phyloP scores from a whole-genome alignment of 2,797 vertebrate species.

The Sebastes itinus region DNA sequence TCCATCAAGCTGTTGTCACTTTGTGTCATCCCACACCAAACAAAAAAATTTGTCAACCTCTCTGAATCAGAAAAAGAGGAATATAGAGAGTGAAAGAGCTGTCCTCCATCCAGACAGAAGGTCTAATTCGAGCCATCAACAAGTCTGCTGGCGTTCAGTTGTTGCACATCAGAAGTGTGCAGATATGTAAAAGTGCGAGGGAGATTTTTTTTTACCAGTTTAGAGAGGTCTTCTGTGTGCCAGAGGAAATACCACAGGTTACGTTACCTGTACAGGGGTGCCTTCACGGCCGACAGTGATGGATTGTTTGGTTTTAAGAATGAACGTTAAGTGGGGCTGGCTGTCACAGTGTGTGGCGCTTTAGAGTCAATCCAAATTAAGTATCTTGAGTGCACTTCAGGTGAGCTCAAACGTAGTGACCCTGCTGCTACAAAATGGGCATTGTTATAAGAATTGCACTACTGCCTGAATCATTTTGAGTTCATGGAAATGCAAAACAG shows the following conservation, averaged over 20 bases:
- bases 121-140: background rate
- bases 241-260: slow-evolving; percentile 34
- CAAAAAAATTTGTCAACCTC: background rate
- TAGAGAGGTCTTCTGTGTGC: slow-evolving; percentile 2
- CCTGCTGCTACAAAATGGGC: slow-evolving; percentile 20
- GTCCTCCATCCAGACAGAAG: background rate
- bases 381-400: slow-evolving; percentile 20
- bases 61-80: slow-evolving; percentile 3
- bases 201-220: slow-evolving; percentile 6
- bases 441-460: background rate
- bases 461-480: background rate
- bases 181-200: background rate
- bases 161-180: background rate
- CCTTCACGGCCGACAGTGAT: slow-evolving; percentile 42
- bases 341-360: slow-evolving; percentile 18
- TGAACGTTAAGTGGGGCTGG: slow-evolving; percentile 33
- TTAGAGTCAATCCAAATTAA: slow-evolving; percentile 34
- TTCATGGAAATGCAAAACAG: slow-evolving; percentile 16
- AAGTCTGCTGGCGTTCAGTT: background rate
- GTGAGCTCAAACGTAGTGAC: slow-evolving; percentile 21
- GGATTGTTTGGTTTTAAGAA: slow-evolving; percentile 59
- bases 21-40: slow-evolving; percentile 1
- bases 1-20: slow-evolving; percentile 5
- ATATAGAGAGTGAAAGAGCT: background rate
- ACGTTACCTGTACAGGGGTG: slow-evolving; percentile 19